Conservation (phyloP, 1,140 invertebrate genomes). For the Theocolax elegans region DNA sequence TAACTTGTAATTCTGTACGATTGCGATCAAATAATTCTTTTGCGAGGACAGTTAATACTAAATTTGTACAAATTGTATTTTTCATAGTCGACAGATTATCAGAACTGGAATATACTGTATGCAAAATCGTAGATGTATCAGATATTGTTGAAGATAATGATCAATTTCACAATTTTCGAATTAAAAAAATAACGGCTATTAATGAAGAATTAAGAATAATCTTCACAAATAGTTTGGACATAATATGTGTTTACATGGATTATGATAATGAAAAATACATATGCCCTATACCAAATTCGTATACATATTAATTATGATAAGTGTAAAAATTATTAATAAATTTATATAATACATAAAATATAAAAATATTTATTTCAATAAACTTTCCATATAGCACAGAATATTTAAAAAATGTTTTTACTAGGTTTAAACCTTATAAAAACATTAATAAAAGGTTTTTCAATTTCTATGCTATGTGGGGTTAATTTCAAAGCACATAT, state of each 20-base stretch:
- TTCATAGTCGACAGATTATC: background rate
- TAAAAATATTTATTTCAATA: too few relatives aligned
- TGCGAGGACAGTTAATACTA: background rate
- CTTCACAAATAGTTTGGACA: background rate
- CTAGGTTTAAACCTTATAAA: too few relatives aligned
- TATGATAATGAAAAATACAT: background rate
- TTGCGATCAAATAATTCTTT: conserved; percentile 11
- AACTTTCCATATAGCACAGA: too few relatives aligned
- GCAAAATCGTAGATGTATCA: background rate
- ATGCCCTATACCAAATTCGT: conserved; percentile 2
- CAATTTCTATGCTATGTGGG: too few relatives aligned
- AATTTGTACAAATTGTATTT: background rate
- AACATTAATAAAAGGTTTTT: too few relatives aligned
- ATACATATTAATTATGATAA: background rate
- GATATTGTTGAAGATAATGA: background rate
- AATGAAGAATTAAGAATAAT: background rate
- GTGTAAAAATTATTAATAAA: too few relatives aligned
- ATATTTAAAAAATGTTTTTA: too few relatives aligned
- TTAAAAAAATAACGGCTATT: background rate
- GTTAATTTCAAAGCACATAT: too few relatives aligned
- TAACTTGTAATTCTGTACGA: background rate
- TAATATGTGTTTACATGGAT: conserved; percentile 15
- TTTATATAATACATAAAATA: too few relatives aligned
- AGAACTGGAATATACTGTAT: background rate
- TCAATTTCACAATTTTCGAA: background rate